Evolutionary conservation across 2,797 vertebrate genomes (phyloP), one percentile per base, ranked within the genome.

Genomic region (Myotis findleyi): DNA sequence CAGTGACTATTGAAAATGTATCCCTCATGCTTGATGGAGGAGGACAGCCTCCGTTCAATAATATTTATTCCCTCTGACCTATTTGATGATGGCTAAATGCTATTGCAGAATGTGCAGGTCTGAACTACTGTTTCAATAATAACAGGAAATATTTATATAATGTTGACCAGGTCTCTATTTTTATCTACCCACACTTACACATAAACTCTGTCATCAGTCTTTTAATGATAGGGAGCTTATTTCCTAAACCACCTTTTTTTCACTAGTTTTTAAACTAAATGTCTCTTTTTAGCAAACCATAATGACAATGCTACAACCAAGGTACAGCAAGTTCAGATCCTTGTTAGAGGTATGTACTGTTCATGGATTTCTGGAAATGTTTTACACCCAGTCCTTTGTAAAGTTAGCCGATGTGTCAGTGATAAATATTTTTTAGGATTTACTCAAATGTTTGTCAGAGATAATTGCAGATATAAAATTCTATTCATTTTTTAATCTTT

Each of bases 291-390:
- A 99, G 99, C 98, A 99, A 98, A 99, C 99, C 41, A 98, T 99
- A 96, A 98, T 99, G 98, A 98, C 98, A 96, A 98, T 99, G 92
- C 97, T 99, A 82, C 98, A 98, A 53, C 98, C 97, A 82, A 99
- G 98, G 93, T 99, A 99, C 76, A 98, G 98, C 94, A 98, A 86
- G 83, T 99, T 99, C 97, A 98, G 97, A 81, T 97, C 97, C 95
- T 97, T 99, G n/a, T 90, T 99, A 93, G 98, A 99, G 99, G 99
- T 99, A 98, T 89, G 73, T 20, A 18, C 27, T 73, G 41, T 66
- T 73, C 38, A 38, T 64, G 10, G 57, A 69, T 41, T 93, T 85
- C 90, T 68, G 51, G 68, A 86, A 85, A 10, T 81, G 7, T 72
- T 88, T 83, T 47, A 38, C 69, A 21, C 64, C 23, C n/a, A 79